Evolutionary conservation across 2,797 vertebrate species (phyloP), one percentile per base, ranked within the genome.

Genomic region (Eulemur albifrons): DNA sequence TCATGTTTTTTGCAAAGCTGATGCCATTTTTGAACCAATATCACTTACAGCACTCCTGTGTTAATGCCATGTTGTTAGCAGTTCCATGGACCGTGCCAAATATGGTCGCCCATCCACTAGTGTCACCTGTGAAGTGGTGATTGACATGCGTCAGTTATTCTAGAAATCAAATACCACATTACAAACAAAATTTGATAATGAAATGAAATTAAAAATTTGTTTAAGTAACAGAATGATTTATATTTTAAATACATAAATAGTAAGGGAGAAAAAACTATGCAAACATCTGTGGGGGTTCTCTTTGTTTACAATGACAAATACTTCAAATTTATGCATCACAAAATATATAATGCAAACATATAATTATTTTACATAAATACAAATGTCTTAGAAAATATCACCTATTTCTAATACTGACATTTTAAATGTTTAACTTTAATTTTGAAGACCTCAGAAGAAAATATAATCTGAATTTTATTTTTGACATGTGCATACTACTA

Each of bases 11-110:
- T 1, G 2, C 43, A 93, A 84, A 87, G 76, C 67, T 38, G 72
- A 87, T 52, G 59, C 67, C 70, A 21, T 85, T 85, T 92, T 96
- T 61, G 77, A 88, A 75, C 54, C 92, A 61, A 80, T 67, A 87
- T 86, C 90, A 99, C 98, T 98, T 98, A 98, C 97, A 98, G 97
- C 98, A 98, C 92, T 98, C 97, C 88, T 97, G 94, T 93, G 97
- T 96, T 94, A 97, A 96, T 84, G 97, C 94, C 97, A 97, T 50
- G 18, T 97, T 96, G 94, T 80, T 82, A 95, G 88, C 54, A 91
- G 98, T 98, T 96, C 88, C 95, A 40, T 98, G 92, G 25, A 97
- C 96, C 93, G 65, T 96, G 88, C 97, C 98, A 95, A 99, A 98
- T 94, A 99, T 97, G 96, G 97, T 97, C 83, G 97, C 96, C 96